Evolutionary conservation across 2,113 vertebrate genomes (phyloP), one percentile per base, ranked within the genome.

Genomic region (Mola mola): DNA sequence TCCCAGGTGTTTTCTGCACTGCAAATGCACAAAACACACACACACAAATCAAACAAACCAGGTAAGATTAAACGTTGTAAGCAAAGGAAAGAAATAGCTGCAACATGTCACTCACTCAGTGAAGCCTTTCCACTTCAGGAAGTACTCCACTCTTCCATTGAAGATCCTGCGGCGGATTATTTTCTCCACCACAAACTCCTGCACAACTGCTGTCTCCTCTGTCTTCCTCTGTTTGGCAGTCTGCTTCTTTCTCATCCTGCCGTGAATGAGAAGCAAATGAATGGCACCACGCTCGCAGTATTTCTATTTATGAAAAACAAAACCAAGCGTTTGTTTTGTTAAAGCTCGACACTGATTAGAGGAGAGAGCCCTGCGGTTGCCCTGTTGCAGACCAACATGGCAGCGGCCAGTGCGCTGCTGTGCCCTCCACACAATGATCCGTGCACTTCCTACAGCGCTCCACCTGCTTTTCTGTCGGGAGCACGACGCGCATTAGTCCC

Each of bases 1-100:
- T 99, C 97, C 97, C 97, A 99, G 17, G 97, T 98, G 87, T 98
- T 99, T 75, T 99, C 97, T 81, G 96, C 95, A 93, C 97, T 98
- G 86, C 56, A 25, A 29, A 43, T 1, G 63, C 4, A 22, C 2
- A 3, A 13, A 1, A 1, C 12, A 20, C 2, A 26, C 1, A 13
- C 4, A 40, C 28, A 5, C 38, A 28, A 3, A 16, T 8, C 1
- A 36, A 1, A 4, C 22, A 12, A 1, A 17, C 25, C 8, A 21
- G 6, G 12, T 12, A 11, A 0, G n/a, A 15, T 51, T 3, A 25
- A 7, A 28, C 20, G 15, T 21, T 2, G 19, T 21, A 5, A 21
- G 26, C 11, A 12, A 36, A n/a, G n/a, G 8, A 2, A 25, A 26
- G 19, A 2, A 6, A n/a, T 9, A 20, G 37, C 4, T 31, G 43